These are phyloP conservation scores for Autographa gamma DNA, from an alignment of 2,888 invertebrate genomes.

Conservation along the genomic window DNA sequence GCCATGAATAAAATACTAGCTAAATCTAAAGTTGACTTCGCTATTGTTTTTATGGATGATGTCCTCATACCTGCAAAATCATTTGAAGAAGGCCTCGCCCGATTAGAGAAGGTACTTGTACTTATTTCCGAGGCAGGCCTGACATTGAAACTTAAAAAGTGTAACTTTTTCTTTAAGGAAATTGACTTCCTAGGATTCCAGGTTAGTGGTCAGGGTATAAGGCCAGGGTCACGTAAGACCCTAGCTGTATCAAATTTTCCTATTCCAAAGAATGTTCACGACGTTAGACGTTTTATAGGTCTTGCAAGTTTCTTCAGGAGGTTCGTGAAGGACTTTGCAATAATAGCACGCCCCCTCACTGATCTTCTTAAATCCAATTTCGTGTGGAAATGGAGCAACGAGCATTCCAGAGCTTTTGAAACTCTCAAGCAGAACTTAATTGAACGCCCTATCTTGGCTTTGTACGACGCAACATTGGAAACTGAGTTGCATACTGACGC, in stretches of 20 bases:
- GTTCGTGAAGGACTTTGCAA: constrained; percentile 58
- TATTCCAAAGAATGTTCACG: constrained; percentile 47
- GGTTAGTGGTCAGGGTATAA: constrained; percentile 46
- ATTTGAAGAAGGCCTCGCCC: constrained; percentile 37
- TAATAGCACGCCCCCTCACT: too few species aligned
- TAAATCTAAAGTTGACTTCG: constrained; percentile 13
- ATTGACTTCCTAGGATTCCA: constrained; percentile 61
- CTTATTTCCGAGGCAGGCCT: constrained; percentile 27
- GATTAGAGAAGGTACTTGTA: constrained; percentile 38
- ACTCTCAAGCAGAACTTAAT: too few species aligned
- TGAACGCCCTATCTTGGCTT: too few species aligned
- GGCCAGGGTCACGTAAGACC: constrained; percentile 49
- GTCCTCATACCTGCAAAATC: constrained; percentile 44
- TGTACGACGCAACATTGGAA: too few species aligned
- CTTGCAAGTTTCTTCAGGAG: constrained; percentile 61
- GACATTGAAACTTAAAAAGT: constrained; percentile 59
- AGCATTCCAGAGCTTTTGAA: too few species aligned
- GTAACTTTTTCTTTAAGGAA: constrained; percentile 50
- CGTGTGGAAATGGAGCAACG: too few species aligned
- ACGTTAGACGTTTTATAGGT: constrained; percentile 60
- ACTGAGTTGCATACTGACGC: too few species aligned
- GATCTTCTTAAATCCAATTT: too few species aligned
- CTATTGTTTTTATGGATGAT: constrained; percentile 55
- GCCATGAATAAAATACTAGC: constrained; percentile 53
- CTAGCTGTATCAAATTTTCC: constrained; percentile 47